Evolutionary conservation across 2,797 vertebrate species (phyloP).

Genomic region (Pantherophis alleghaniensis): DNA sequence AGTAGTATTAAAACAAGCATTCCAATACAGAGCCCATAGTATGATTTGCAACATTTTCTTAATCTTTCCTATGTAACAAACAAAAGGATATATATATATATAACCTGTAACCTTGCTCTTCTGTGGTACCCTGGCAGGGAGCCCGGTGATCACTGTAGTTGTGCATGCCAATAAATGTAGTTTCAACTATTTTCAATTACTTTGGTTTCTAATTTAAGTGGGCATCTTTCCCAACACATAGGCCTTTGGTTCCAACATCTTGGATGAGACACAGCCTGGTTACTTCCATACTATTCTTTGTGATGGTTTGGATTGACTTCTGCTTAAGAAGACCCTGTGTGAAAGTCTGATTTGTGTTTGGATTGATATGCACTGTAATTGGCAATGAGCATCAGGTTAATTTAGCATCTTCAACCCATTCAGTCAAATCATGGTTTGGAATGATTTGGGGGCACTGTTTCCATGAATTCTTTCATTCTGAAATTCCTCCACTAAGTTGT

Average conservation of each 20-base stretch:
- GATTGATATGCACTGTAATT: neutral
- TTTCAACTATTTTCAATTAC: neutral
- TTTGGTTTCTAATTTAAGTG: neutral
- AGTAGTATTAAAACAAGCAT: neutral
- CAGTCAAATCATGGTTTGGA: neutral
- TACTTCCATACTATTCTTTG: neutral
- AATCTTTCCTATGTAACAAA: neutral
- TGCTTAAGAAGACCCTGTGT: neutral
- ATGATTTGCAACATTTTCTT: neutral
- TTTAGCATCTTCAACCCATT: neutral
- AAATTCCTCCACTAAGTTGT: neutral
- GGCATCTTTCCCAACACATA: neutral
- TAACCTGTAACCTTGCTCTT: neutral
- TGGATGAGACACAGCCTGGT: neutral
- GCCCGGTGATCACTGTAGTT: neutral
- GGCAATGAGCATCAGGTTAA: neutral
- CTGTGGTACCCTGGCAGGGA: neutral
- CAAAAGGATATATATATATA: neutral
- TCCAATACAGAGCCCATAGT: neutral
- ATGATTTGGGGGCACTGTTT: neutral
- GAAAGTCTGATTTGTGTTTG: neutral
- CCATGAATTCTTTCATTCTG: neutral
- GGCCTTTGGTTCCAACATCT: neutral
- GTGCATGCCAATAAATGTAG: neutral
- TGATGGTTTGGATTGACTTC: neutral